A percentile compares a stretch with the other conserved stretches of the same genome.
Conservation (phyloP, 2,888 invertebrate genomes). For the Eupithecia inturbata region DNA sequence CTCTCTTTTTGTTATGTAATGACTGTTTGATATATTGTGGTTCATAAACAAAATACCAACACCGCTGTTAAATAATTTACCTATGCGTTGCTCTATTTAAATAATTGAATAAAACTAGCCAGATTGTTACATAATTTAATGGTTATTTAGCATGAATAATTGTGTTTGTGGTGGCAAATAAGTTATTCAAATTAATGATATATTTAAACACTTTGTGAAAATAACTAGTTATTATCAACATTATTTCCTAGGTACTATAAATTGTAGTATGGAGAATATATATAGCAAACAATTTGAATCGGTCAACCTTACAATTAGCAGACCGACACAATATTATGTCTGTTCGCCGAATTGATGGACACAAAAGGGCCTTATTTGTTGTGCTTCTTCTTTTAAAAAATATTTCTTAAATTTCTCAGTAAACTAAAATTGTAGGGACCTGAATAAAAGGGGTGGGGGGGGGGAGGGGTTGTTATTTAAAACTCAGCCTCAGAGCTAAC, state of each 20-base stretch:
- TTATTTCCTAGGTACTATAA: neutral
- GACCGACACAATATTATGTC: neutral
- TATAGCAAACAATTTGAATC: neutral
- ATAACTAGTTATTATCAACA: neutral
- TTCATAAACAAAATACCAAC: neutral
- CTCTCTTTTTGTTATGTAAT: neutral
- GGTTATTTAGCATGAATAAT: neutral
- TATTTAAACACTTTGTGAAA: neutral
- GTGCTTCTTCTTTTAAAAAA: neutral
- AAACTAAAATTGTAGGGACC: neutral
- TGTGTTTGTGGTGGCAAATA: neutral
- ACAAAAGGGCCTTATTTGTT: neutral
- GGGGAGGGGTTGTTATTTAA: neutral
- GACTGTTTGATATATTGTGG: neutral
- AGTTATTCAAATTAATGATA: neutral
- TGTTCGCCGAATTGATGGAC: neutral
- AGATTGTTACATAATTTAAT: slow-evolving; percentile 1
- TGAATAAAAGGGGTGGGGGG: neutral
- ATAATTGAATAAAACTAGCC: slow-evolving; percentile 5
- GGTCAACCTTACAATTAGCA: neutral
- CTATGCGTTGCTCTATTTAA: neutral
- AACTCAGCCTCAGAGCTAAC: neutral
- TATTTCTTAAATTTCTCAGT: neutral
- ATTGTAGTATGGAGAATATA: neutral
- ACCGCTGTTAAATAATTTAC: neutral